Base-by-base conservation (phyloP, 2,113 vertebrate genomes). In the Hippocampus barbouri region DNA sequence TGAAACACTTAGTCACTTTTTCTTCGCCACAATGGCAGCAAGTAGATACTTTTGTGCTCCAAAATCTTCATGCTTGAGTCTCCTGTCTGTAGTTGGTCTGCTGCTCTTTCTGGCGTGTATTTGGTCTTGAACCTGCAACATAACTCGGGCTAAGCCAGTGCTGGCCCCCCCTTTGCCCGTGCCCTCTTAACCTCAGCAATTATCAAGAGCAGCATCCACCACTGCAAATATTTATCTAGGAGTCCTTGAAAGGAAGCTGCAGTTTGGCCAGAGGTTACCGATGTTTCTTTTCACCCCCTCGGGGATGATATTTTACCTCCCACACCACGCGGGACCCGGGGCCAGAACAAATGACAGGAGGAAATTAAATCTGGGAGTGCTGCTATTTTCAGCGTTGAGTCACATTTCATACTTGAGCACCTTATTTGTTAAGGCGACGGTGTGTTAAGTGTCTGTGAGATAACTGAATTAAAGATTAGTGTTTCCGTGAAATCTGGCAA, bases 321-420 rank as follows among this genome's bases (percentile, higher is more conserved):
- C 61, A 70, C 79, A 66, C 68, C 18, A 69, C 51, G 51, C 74
- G 73, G 76, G 70, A 78, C 73, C 27, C 27, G 73, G 69, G 40
- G 64, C 78, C 71, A 71, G 84, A 83, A 89, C 83, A 87, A 90
- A 90, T 88, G 83, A 87, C 76, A 70, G 30, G 72, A 87, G 84
- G 81, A 89, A 87, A 88, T 87, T 71, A 87, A 90, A 85, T 47
- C 69, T 66, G 66, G 71, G 70, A 69, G 34, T 73, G 57, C 59
- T 71, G 69, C 75, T 88, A 83, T 86, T 87, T 83, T 78, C 77
- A 82, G 78, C 70, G 72, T 64, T 61, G 56, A 63, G 70, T 76
- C 79, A 84, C 78, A 74, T 79, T 79, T 87, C 66, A 83, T 72
- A 70, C 70, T 76, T 75, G 76, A 68, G 71, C 51, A 69, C 62